Evolutionary conservation across 1,140 invertebrate genomes (phyloP), one percentile per base, ranked within the genome.

Genomic region (Trinorchestia longiramus): DNA sequence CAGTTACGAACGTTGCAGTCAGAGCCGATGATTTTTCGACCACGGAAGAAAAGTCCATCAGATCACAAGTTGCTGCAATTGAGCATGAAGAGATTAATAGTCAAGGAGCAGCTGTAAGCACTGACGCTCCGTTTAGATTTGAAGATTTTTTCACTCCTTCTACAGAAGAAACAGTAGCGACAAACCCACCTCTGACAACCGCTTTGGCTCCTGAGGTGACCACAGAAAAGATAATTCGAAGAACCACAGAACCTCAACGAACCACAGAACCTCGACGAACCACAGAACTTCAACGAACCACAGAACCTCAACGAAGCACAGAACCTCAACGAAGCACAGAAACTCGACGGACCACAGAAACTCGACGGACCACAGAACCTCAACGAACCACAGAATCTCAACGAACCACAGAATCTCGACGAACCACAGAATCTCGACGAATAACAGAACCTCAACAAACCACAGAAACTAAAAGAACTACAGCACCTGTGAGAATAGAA

Each of bases 131-230:
- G 36, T 45, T 94, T 44, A 94, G 92, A 94, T 94, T 94, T 36
- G 92, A 44, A 45, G 92, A 94, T 94, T 47, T 94, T 44, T 94
- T 94, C 44, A 47, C 43, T 1, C 88, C 88, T 42, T 90, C 88
- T 47, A 47, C 92, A 40, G 92, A 44, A 47, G 43, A 44, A 45
- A 45, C 92, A 1, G 43, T 47, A 43, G 92, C 44, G 44, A 94
- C 43, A 45, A 94, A 8, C 8, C 92, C 41, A 28, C 92, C 92
- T n/a, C 6, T 77, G 11, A 95, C 53, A 62, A 77, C 28, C 40
- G 41, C 57, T 43, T 23, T 53, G 3, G 43, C 62, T 53, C 95
- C 95, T 17, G 44, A 42, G n/a, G 95, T n/a, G 53, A 23, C 43
- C 11, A 95, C 62, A 41, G 87, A 77, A 43, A 44, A n/a, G 53